A percentile compares a stretch with the other conserved stretches of the same genome.
phyloP scores from a whole-genome alignment of 2,888 invertebrate species.

The Stenolophus ochropezus region DNA sequence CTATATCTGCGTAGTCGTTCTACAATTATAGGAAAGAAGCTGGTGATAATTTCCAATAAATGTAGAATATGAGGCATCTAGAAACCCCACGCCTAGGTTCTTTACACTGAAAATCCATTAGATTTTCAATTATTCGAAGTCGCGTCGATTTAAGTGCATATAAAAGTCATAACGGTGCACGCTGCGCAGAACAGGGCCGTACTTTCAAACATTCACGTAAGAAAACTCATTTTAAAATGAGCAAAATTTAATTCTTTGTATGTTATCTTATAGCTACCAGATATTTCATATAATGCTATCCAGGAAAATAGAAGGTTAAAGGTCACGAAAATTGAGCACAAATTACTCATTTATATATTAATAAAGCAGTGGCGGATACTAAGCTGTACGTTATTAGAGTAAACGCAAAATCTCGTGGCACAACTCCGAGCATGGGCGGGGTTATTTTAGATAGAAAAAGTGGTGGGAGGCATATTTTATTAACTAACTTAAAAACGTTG shows the following conservation, averaged over 20 bases:
- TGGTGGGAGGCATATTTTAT: too few species aligned
- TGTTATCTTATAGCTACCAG: too few species aligned
- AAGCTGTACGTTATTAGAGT: too few species aligned
- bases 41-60: not conserved
- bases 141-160: slow-evolving; percentile 43
- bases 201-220: not conserved
- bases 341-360: too few species aligned
- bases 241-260: not conserved
- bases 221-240: not conserved
- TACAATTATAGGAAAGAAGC: not conserved
- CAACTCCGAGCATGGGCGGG: too few species aligned
- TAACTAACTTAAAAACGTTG: too few species aligned
- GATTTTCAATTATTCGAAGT: slow-evolving; percentile 54
- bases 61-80: slow-evolving; percentile 4
- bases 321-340: too few species aligned
- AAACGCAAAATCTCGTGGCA: too few species aligned
- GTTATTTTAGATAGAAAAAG: too few species aligned
- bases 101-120: slow-evolving; percentile 55
- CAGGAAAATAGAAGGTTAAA: too few species aligned
- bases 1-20: not conserved
- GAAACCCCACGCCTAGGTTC: not conserved
- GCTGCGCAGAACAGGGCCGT: slow-evolving; percentile 11
- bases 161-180: slow-evolving; percentile 49
- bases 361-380: too few species aligned
- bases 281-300: too few species aligned